Conservation (phyloP, 2,888 invertebrate species). For the Panopea generosa region DNA sequence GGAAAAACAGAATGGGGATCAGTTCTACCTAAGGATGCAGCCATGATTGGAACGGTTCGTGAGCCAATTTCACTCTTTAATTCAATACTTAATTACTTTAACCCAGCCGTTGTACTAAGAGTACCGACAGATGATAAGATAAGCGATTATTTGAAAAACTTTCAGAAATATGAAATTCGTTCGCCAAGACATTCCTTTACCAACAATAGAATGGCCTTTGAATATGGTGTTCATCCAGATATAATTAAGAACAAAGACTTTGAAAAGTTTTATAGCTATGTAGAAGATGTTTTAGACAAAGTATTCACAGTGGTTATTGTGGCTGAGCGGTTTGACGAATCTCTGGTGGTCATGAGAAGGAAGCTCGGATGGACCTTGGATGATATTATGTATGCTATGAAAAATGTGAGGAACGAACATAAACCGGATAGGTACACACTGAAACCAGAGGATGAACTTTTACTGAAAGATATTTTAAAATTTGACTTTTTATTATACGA, state of each 20-base stretch:
- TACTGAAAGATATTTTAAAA: slow-evolving; percentile 29
- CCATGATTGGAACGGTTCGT: slow-evolving; percentile 48
- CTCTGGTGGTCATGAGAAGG: slow-evolving; percentile 50
- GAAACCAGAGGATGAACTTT: slow-evolving; percentile 19
- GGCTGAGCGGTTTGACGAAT: slow-evolving; percentile 58
- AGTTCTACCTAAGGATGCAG: slow-evolving; percentile 41
- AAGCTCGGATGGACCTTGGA: slow-evolving; percentile 45
- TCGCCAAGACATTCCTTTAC: slow-evolving; percentile 27
- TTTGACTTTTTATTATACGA: slow-evolving; percentile 59
- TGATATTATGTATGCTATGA: slow-evolving; percentile 57
- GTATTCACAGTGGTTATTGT: slow-evolving; percentile 54
- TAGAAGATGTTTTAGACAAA: slow-evolving; percentile 46
- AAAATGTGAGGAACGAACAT: slow-evolving; percentile 48
- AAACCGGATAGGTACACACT: slow-evolving; percentile 17
- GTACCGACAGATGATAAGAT: slow-evolving; percentile 34
- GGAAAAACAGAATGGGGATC: slow-evolving; percentile 42
- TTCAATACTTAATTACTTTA: slow-evolving; percentile 53
- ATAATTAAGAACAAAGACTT: slow-evolving; percentile 47
- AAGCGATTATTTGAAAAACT: slow-evolving; percentile 29
- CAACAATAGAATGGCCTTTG: slow-evolving; percentile 55
- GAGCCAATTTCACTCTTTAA: slow-evolving; percentile 50
- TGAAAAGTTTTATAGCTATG: slow-evolving; percentile 35
- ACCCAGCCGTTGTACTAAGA: slow-evolving; percentile 23
- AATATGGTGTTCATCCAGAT: slow-evolving; percentile 51
- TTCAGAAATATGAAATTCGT: slow-evolving; percentile 26